Evolutionary conservation across 2,113 vertebrate species (phyloP), one percentile per base, ranked within the genome.

Genomic region (Saiga tatarica): DNA sequence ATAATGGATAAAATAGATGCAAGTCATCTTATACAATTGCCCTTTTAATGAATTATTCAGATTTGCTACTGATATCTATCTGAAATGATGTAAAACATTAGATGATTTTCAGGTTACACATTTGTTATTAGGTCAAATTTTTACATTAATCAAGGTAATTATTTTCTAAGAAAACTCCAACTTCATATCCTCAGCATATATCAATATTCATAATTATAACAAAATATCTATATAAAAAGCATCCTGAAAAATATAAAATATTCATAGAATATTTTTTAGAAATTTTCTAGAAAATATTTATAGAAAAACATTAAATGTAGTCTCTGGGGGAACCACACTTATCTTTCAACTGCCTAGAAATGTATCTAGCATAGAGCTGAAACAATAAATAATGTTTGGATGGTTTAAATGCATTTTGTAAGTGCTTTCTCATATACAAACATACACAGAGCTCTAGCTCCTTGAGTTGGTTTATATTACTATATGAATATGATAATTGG

Each of bases 131-230:
- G 26, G 15, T 71, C 23, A 84, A 14, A 23, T 57, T 86, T 96
- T 90, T 60, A 5, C 17, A 47, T 92, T 25, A 76, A 47, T 64
- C 3, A 47, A 92, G 23, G 25, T 8, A 52, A 92, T 74, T 55
- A 67, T 90, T 87, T 94, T 76, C 60, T 82, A 84, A 57, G 84
- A 96, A 84, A 59, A 62, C 45, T 92, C 55, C 16, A 96, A 84
- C 15, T 91, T 42, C 50, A 17, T 47, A 67, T 45, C 16, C 33
- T 76, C 57, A 50, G 8, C 11, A 39, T 79, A 16, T 30, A 45
- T 16, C 12, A 55, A 33, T 53, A 87, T 33, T 47, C 6, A 57
- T 81, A 88, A n/a, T 47, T 5, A 57, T 81, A 88, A n/a, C 47
- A 79, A 67, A n/a, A 25, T 39, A 81, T 6, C 42, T 39, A 78